phyloP scores from a whole-genome alignment of 1,140 invertebrate genomes.

The Hylyphantes graminicola region DNA sequence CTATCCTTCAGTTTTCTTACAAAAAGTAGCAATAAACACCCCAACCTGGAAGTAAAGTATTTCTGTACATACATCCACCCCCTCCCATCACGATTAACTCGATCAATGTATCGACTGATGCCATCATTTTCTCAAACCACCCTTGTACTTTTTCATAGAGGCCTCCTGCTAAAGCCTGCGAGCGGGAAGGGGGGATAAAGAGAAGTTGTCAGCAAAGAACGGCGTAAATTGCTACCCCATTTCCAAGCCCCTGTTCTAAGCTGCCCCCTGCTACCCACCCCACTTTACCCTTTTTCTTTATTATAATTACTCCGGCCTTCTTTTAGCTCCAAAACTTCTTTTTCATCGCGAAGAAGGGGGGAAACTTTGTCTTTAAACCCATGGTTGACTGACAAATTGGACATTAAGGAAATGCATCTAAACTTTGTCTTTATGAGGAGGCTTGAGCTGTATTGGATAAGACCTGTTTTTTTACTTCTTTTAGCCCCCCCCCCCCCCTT shows the following conservation, averaged over 20 bases:
- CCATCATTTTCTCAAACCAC: constrained; percentile 61
- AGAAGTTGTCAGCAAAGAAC: constrained; percentile 54
- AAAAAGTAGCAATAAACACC: neutral
- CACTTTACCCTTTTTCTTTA: constrained; percentile 50
- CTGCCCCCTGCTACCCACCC: constrained; percentile 2
- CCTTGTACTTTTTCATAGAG: constrained; percentile 56
- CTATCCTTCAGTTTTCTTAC: too few relatives aligned
- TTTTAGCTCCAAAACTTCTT: constrained; percentile 43
- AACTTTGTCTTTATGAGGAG: constrained; percentile 59
- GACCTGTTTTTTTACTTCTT: constrained; percentile 38
- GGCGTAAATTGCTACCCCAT: constrained; percentile 59
- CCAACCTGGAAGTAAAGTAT: neutral
- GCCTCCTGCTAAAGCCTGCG: constrained; percentile 54
- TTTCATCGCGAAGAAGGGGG: constrained; percentile 19
- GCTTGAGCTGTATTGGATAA: constrained; percentile 52
- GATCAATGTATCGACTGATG: constrained; percentile 60
- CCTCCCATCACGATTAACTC: constrained; percentile 54
- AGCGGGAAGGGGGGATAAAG: constrained; percentile 18
- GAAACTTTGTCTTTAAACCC: constrained; percentile 61
- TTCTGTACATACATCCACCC: neutral
- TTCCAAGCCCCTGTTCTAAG: constrained; percentile 41
- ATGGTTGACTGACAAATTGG: constrained; percentile 60
- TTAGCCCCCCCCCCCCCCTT: too few relatives aligned
- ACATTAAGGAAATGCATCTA: constrained; percentile 58
- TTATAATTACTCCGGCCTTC: constrained; percentile 57